Base-by-base conservation (phyloP, 2,113 vertebrate species). In the Prunella fulvescens region DNA sequence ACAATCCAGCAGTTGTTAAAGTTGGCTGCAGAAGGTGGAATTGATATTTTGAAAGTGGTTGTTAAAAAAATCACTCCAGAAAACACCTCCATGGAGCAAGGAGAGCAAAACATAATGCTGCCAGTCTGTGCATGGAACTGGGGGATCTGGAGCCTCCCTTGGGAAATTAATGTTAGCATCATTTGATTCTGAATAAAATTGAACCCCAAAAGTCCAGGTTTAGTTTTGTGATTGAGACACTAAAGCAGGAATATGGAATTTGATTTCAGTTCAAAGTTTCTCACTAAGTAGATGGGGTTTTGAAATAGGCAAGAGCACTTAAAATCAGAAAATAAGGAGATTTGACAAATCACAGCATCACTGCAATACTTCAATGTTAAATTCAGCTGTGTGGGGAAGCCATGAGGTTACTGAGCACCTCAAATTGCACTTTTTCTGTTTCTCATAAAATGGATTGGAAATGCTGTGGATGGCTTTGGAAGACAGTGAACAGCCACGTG, bases 401-500 rank as follows among this genome's bases (percentile, higher is more conserved):
- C 40, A 12, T 3, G 22, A 69, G 6, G n/a, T 56, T 2, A 0
- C 0, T 16, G 18, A 65, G 29, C 19, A n/a, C 14, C 35, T 84
- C n/a, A 64, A 28, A 44, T 2, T 64, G 13, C 3, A 57, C 7
- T 61, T 81, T 65, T 70, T 14, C 23, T 35, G 3, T 10, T 17
- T 29, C 17, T 57, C 53, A 57, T 47, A 8, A 80, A 80, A 65
- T 15, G 35, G n/a, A 44, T 8, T 80, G 23, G 4, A 73, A 79
- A 10, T 33, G 8, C 16, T 42, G 19, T 0, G 0, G 20, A 3
- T 23, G 22, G 18, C 48, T 91, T 51, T 6, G 33, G 58, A 47
- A 15, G 37, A 28, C 14, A 31, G 11, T 4, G 48, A 64, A 56
- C 0, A 65, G 28, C 18, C 37, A 24, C 4, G 8, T 37, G 20